Percentiles rank a stretch among this genome's conserved stretches.
Conservation (phyloP, 2,113 vertebrate species). For the Chrysochloris asiatica region DNA sequence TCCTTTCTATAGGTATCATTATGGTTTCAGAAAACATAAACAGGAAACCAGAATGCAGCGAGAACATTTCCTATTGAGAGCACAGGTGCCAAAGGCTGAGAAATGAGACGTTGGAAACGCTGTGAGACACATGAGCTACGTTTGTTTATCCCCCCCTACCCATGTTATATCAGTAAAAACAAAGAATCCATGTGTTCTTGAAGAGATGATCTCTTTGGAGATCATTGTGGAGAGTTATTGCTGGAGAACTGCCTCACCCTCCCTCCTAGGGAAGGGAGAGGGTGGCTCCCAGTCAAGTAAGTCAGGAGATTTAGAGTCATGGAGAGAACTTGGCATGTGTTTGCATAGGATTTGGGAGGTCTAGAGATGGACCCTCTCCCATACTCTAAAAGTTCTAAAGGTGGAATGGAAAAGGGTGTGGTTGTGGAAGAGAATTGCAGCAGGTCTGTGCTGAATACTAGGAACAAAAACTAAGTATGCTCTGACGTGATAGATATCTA, state of each 20-base stretch:
- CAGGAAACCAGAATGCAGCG: neutral
- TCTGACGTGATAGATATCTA: neutral
- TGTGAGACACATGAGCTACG: neutral
- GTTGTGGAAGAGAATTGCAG: too few relatives aligned
- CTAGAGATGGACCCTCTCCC: too few relatives aligned
- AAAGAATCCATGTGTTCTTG: neutral
- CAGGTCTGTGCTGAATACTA: neutral
- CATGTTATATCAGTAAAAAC: neutral
- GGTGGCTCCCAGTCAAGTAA: neutral
- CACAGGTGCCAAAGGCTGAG: neutral
- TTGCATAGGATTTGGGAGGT: neutral
- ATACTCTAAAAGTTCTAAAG: neutral
- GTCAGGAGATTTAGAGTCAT: neutral
- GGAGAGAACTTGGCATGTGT: neutral
- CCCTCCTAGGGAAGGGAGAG: neutral
- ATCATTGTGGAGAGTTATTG: too few relatives aligned
- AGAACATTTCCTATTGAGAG: neutral
- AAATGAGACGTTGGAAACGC: rapidly evolving
- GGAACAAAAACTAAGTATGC: neutral
- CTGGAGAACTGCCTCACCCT: neutral
- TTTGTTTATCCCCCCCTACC: neutral
- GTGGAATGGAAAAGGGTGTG: neutral
- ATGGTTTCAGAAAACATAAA: neutral
- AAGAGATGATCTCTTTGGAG: neutral
- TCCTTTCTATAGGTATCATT: neutral